phyloP scores from a whole-genome alignment of 2,113 vertebrate genomes.

The Dendropsophus ebraccatus region DNA sequence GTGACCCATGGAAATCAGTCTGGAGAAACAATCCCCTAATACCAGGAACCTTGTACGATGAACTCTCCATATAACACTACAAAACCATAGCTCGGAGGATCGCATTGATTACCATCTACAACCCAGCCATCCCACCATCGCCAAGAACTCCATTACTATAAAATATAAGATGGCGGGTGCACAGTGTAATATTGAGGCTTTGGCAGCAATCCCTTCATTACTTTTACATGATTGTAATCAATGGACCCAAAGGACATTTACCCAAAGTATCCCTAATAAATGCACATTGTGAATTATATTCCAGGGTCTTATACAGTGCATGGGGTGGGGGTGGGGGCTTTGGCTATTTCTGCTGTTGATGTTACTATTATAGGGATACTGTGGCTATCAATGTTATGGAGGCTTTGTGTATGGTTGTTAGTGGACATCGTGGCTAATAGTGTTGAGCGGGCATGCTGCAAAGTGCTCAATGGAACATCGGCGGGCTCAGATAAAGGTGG shows the following conservation, averaged over 20 bases:
- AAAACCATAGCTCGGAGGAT: background rate
- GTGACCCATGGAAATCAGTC: background rate
- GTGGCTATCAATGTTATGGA: too few species aligned
- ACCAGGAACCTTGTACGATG: background rate
- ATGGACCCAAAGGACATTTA: background rate
- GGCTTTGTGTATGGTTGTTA: background rate
- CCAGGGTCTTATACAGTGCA: too few species aligned
- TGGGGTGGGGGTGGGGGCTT: background rate
- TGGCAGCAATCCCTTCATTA: background rate
- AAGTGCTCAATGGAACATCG: too few species aligned
- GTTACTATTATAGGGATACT: too few species aligned
- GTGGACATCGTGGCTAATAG: background rate
- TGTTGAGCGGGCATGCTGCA: too few species aligned
- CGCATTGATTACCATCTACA: background rate
- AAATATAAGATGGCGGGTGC: background rate
- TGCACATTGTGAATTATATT: too few species aligned
- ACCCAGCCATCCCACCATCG: background rate
- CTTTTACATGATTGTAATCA: background rate
- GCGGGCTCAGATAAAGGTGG: too few species aligned
- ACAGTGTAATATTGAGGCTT: background rate
- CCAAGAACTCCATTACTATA: slow-evolving; percentile 17
- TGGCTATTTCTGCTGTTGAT: background rate
- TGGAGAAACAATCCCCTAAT: background rate
- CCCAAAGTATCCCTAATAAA: background rate
- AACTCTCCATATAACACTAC: background rate